Evolutionary conservation across 2,888 invertebrate genomes (phyloP), one percentile per base, ranked within the genome.

Genomic region (Zhengitettix transpicula): DNA sequence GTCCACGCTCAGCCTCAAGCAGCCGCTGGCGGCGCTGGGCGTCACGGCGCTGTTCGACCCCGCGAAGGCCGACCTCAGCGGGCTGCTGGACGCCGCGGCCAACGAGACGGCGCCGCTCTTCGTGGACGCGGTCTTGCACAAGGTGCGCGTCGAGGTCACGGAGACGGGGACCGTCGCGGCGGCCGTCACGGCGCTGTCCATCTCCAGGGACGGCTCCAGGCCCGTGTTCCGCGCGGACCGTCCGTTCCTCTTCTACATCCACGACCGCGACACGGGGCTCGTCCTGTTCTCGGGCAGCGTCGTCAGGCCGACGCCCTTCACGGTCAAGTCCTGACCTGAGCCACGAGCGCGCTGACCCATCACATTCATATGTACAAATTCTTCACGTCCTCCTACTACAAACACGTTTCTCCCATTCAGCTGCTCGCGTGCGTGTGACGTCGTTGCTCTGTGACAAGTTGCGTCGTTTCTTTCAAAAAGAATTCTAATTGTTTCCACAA

Each of bases 151-250:
- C 10, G 66, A 69, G 42, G 72, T 75, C 0, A 71, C 71, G 7
- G 87, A 87, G 70, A 81, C 75, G 40, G 85, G 86, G 0, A 86
- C 86, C 0, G 83, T 82, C 68, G 87, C 85, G 0, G 82, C 83
- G 0, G 84, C 87, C 0, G 81, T 81, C 0, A 83, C 85, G 0
- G 74, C 76, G 1, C 77, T 78, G 0, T 68, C 78, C 52, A 68
- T 85, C 59, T 75, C 79, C 5, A 76, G 82, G 52, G 65, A 64
- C 58, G 62, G 62, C 44, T 59, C 61, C 10, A 59, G 58, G 40
- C n/a, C 16, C 12, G n/a, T 61, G 14, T 71, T 72, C 61, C 61
- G 62, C 14, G 71, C 68, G 11, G 67, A 72, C 63, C 66, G 69
- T 53, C 73, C 73, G 0, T 72, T 71, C 63, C 58, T 71, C 40